phyloP scores from a whole-genome alignment of 2,113 vertebrate genomes.

The Mormoops blainvillei region DNA sequence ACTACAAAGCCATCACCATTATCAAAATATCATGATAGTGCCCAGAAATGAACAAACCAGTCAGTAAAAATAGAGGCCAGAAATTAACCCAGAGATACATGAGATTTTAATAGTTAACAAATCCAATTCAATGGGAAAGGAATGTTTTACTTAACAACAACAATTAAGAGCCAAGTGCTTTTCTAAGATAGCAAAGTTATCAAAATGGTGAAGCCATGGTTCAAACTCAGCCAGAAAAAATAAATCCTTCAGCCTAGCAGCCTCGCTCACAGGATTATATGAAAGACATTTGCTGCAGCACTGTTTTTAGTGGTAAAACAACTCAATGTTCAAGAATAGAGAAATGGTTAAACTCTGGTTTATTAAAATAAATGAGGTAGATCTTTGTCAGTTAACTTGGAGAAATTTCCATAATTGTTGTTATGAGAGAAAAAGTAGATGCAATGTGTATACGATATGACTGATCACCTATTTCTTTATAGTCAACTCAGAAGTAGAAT shows the following conservation, averaged over 20 bases:
- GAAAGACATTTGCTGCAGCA: background rate
- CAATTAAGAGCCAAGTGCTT: background rate
- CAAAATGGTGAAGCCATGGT: background rate
- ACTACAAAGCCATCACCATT: background rate
- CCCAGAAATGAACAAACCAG: background rate
- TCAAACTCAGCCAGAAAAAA: background rate
- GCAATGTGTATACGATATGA: background rate
- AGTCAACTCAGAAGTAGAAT: background rate
- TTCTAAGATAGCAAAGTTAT: background rate
- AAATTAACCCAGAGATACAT: background rate
- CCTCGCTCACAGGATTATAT: background rate
- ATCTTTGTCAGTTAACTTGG: background rate
- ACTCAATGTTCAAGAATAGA: background rate
- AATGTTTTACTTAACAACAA: background rate
- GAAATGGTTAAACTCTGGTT: background rate
- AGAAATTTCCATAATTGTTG: background rate
- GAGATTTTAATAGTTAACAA: background rate
- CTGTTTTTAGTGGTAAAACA: background rate
- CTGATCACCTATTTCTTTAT: background rate
- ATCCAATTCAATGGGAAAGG: background rate
- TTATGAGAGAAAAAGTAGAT: background rate
- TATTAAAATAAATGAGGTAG: background rate
- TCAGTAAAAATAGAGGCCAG: background rate
- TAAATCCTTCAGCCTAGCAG: background rate
- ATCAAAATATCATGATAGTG: background rate